A percentile compares a stretch with the other conserved stretches of the same genome.
Evolutionary conservation across 2,888 invertebrate genomes (phyloP).

Genomic region (Eubasilissa splendida): DNA sequence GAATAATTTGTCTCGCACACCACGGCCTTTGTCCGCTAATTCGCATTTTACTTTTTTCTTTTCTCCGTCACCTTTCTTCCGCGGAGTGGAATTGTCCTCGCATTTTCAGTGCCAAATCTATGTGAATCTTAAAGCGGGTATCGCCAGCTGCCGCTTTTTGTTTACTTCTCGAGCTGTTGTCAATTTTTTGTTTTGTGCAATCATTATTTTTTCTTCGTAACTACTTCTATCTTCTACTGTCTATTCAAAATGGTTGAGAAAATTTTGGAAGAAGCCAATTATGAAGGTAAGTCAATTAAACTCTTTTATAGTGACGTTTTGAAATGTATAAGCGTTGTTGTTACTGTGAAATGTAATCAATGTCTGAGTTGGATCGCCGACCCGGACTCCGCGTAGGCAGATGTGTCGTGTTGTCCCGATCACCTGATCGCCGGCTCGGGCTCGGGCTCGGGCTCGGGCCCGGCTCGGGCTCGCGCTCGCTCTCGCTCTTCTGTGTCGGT

Average conservation of each 20-base stretch:
- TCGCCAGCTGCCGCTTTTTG: constrained; percentile 42
- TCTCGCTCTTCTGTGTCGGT: too few relatives aligned
- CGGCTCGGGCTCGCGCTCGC: background rate
- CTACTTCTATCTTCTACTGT: constrained; percentile 22
- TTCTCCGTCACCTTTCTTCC: constrained; percentile 45
- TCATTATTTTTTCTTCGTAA: constrained; percentile 24
- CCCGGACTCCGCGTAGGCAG: constrained; percentile 44
- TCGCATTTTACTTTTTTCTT: constrained; percentile 51
- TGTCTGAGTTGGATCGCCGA: background rate
- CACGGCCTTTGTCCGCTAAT: constrained; percentile 55
- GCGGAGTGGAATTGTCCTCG: constrained; percentile 30
- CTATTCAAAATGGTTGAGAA: constrained; percentile 69
- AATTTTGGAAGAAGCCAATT: constrained; percentile 74
- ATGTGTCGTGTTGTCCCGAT: constrained; percentile 49
- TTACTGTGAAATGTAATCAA: background rate
- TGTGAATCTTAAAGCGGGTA: constrained; percentile 44
- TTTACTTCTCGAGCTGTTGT: constrained; percentile 41
- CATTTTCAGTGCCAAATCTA: constrained; percentile 46
- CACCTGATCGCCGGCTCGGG: constrained; percentile 47
- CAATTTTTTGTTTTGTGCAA: constrained; percentile 44
- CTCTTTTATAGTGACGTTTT: constrained; percentile 3
- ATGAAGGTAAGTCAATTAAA: constrained; percentile 68
- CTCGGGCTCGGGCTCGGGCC: background rate
- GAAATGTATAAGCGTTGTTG: background rate
- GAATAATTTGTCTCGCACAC: constrained; percentile 53